Evolutionary conservation across 2,797 vertebrate genomes (phyloP).

Genomic region (Diglossa cyanea): DNA sequence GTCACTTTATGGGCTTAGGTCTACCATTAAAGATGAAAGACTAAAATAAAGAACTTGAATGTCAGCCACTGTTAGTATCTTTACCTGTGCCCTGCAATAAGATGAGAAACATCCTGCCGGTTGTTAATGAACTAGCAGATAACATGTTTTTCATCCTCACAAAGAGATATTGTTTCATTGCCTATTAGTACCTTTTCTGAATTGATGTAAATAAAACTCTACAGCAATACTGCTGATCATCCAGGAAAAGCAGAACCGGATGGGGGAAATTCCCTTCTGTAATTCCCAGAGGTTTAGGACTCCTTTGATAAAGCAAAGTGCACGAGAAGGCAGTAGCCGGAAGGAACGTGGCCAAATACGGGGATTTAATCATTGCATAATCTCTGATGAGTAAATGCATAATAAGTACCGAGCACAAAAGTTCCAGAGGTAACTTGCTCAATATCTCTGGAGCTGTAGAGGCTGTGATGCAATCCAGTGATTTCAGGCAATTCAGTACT

Average conservation of each 20-base stretch:
- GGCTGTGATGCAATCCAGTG: not conserved
- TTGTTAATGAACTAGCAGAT: not conserved
- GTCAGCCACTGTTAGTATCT: not conserved
- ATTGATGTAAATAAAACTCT: not conserved
- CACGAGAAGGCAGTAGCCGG: not conserved
- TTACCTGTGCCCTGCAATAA: not conserved
- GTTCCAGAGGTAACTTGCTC: not conserved
- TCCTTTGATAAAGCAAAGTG: not conserved
- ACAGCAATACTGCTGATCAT: not conserved
- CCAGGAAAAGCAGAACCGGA: not conserved
- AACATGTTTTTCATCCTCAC: not conserved
- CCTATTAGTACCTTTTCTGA: not conserved
- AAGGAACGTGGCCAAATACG: not conserved
- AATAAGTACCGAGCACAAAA: not conserved
- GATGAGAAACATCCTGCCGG: not conserved
- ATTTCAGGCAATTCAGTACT: not conserved
- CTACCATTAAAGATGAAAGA: not conserved
- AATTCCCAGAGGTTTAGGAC: slow-evolving; percentile 8
- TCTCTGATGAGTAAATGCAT: not conserved
- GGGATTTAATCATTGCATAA: not conserved
- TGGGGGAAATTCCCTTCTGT: not conserved
- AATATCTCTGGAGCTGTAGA: not conserved
- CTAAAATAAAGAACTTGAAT: not conserved
- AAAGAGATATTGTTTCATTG: not conserved
- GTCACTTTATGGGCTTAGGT: not conserved